Evolutionary conservation across 1,140 invertebrate species (phyloP), one percentile per base, ranked within the genome.

Genomic region (Anastatus disparis): DNA sequence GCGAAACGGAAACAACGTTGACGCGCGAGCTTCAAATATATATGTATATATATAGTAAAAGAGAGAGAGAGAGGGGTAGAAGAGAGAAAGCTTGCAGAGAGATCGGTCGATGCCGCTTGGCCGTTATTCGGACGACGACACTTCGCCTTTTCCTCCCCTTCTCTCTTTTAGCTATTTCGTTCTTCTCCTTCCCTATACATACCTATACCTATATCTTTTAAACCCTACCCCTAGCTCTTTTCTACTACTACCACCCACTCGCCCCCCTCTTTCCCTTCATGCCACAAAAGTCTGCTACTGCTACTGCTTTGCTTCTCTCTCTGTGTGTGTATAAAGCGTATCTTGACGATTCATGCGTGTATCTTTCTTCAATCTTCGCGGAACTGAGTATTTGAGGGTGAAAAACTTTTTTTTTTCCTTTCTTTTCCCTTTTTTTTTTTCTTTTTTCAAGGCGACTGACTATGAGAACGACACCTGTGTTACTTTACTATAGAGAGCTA

Each of bases 61-160:
- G 15, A 50, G 26, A 22, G 52, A 27, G 48, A 66, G 70, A 24
- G 61, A 35, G 53, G 29, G 40, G 48, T 40, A 26, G 40, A 2
- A 27, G 61, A n/a, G 44, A 26, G 31, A 63, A 65, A 22, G 63
- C 8, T 24, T 2, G 72, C 79, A 78, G 79, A 85, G n/a, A n/a
- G 84, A 86, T 85, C 84, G 84, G 85, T 86, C 84, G 85, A 86
- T 85, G 84, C 84, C 81, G 84, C 80, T 80, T 81, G 82, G 83
- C 85, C 84, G 84, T 85, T 85, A 86, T 86, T 85, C 84, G 84
- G 85, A 85, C 84, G 84, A 86, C 84, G 85, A 86, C 85, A 86
- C 83, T 84, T 62, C 55, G 56, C 56, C 66, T 59, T 44, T n/a
- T 62, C 53, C 31, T 55, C 67, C 29, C 42, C 15, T 40, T 8